Conservation (phyloP, 2,797 vertebrate species). For the Enteromius afrohamiltoni region DNA sequence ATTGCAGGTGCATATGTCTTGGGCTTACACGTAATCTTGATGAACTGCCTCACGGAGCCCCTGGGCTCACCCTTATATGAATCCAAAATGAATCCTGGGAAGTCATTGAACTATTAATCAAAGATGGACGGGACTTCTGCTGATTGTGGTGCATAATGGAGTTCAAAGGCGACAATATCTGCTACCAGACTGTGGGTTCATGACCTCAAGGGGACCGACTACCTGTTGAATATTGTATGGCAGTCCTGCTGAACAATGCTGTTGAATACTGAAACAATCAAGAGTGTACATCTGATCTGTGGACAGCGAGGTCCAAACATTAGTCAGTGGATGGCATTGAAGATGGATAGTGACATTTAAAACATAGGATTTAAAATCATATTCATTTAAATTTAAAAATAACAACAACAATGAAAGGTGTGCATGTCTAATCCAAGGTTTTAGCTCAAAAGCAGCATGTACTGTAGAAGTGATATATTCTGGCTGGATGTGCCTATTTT, state of each 20-base stretch:
- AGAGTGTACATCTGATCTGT: conserved; percentile 1
- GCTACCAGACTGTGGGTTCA: background rate
- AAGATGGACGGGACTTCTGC: background rate
- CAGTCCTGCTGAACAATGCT: conserved; percentile 5
- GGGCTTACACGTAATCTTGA: conserved; percentile 45
- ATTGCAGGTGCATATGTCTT: conserved; percentile 46
- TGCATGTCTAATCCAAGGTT: background rate
- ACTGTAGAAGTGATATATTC: background rate
- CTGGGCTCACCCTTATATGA: conserved; percentile 41
- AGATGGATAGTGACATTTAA: background rate
- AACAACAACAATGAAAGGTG: background rate
- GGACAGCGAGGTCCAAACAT: background rate
- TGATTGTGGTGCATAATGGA: conserved; percentile 22
- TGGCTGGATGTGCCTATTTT: conserved; percentile 22
- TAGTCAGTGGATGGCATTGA: background rate
- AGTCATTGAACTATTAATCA: conserved; percentile 51
- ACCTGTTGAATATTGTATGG: conserved; percentile 36
- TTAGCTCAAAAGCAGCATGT: background rate
- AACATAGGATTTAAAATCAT: background rate
- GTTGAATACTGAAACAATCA: conserved; percentile 17
- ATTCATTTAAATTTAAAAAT: background rate
- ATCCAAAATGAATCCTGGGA: conserved; percentile 39
- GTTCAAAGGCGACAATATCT: conserved; percentile 23
- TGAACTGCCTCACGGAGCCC: conserved; percentile 38
- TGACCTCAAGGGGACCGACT: background rate